Base-by-base conservation (phyloP, 2,888 invertebrate species). In the Halictus ligatus region DNA sequence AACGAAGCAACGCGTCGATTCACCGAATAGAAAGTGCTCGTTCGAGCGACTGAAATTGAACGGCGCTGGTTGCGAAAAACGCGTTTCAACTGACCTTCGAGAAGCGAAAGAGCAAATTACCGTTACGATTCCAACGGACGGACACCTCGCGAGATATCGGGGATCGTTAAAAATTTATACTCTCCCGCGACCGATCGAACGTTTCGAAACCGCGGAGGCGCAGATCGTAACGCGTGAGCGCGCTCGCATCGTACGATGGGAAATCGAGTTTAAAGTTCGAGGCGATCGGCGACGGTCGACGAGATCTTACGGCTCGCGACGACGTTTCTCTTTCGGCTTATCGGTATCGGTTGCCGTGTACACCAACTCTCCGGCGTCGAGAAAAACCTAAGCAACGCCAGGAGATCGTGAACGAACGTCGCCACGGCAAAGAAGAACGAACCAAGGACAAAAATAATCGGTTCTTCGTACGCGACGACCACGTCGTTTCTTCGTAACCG, bases 391-490 rank as follows among this genome's bases (percentile, higher is more conserved):
- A 7, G 54, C 21, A 64, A 35, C 18, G 7, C 21, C 67, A 40
- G 35, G 72, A 35, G 48, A 43, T 21, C 4, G 74, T 71, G 54
- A 77, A 82, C 79, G 35, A 48, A 76, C 72, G 71, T 71, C 40
- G 15, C 60, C 60, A 67, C 29, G 58, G 58, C 54, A n/a, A 48
- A 50, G 71, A 87, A 80, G 79, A 87, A 80, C 78, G 77, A 58
- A 86, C 79, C 48, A 48, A 72, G 74, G 77, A 50, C 77, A 46
- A 75, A 82, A 87, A 81, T 83, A 87, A 83, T 80, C 80, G 60
- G 13, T 75, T 48, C 71, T 77, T 54, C 69, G 77, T 72, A 82
- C n/a, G n/a, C n/a, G n/a, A n/a, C 77, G 64, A 35, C 79, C 40
- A 21, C 25, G 64, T 75, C 25, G 64, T 75, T 79, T 60, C 48